These are phyloP conservation scores for Loris lydekkerianus DNA, from an alignment of 2,797 vertebrate genomes.

Conservation along the genomic window DNA sequence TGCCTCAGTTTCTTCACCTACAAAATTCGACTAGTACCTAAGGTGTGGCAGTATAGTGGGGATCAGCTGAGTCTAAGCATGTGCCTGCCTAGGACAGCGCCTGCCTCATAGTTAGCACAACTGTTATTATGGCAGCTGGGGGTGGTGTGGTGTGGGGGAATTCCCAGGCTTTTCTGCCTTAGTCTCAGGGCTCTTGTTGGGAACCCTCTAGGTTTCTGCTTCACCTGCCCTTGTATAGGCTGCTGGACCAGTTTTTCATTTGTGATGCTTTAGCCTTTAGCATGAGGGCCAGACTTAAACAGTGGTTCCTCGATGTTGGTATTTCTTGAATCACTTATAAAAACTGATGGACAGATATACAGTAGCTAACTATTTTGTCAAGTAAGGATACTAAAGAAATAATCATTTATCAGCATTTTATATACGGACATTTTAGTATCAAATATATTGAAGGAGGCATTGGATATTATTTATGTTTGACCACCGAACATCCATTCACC, in stretches of 20 bases:
- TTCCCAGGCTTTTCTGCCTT: background rate
- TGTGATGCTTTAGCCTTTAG: background rate
- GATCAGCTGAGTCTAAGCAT: background rate
- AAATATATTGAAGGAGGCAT: background rate
- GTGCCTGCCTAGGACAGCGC: background rate
- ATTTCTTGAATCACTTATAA: conserved; percentile 31
- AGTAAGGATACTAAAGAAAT: background rate
- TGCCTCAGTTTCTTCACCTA: background rate
- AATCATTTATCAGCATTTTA: background rate
- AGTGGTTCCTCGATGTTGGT: background rate
- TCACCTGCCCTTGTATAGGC: background rate
- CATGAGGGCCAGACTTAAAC: background rate
- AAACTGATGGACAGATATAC: background rate
- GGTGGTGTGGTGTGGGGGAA: too few relatives aligned
- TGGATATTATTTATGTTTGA: background rate
- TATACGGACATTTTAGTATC: background rate
- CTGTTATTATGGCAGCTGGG: background rate
- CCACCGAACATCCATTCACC: background rate
- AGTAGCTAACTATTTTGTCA: background rate
- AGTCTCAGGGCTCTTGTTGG: background rate
- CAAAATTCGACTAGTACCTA: background rate
- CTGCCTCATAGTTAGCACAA: background rate
- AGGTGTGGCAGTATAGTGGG: too few relatives aligned
- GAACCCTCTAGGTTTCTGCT: conserved; percentile 3
- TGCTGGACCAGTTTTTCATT: background rate